Evolutionary conservation across 2,797 vertebrate genomes (phyloP), one percentile per base, ranked within the genome.

Genomic region (Hyperoplus immaculatus): DNA sequence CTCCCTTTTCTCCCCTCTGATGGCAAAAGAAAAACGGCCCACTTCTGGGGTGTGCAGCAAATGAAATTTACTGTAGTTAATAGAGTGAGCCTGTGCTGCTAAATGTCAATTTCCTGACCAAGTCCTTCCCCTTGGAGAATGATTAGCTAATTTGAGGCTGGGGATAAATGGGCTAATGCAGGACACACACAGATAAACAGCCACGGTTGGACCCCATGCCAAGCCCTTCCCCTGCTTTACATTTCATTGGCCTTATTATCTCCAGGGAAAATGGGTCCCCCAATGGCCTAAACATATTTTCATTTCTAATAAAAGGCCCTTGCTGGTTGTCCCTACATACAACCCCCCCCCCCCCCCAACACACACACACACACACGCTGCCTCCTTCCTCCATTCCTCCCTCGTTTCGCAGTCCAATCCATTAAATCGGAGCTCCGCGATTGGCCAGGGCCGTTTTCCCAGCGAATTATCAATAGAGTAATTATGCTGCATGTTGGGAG

Each of bases 381-480:
- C 78, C 87, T 81, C 62, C 80, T 88, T 83, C 79, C 87, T 87
- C 89, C 84, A 86, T 93, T 85, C 81, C 83, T 88, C 77, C 83
- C 86, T 87, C 84, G 76, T 91, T 92, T 92, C 80, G 57, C 89
- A 78, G 78, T 88, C 89, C 92, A 89, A 93, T 94, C 94, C 91
- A 95, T 95, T 95, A 95, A 95, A 95, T 95, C 85, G 85, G 84
- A 82, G 91, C 85, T 71, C 80, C 78, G 88, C 92, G 84, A 95
- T 95, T 95, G 95, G 95, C 90, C 78, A 78, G 86, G 86, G 71
- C 93, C 88, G 81, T 94, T 95, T 95, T 93, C 92, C 91, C 84
- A 84, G 90, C 90, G 94, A 95, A 95, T 96, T 96, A 96, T 96
- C 95, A 96, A 96, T 96, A 93, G 94, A 96, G 94, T 96, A 96